Evolutionary conservation across 2,797 vertebrate genomes (phyloP), one percentile per base, ranked within the genome.

Genomic region (Amniataba percoides): DNA sequence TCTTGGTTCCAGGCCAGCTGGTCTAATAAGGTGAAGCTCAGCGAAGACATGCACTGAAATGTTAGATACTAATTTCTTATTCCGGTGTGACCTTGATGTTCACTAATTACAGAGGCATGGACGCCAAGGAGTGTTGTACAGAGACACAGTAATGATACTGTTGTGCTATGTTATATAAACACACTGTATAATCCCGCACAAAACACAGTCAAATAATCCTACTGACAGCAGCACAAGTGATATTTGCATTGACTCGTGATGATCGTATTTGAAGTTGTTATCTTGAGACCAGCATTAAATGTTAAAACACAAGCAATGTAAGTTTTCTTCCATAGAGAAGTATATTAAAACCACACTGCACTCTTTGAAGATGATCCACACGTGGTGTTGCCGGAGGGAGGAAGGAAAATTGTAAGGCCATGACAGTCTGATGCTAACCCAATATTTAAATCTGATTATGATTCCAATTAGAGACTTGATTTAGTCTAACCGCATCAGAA

Each of bases 401-500:
- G 65, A 55, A 39, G 65, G 65, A 40, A 77, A 63, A 79, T 82
- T 80, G 42, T 74, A 68, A 77, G 71, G 78, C 59, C 49, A 49
- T 16, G 7, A 66, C 78, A 74, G 71, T 48, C 51, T 77, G 78
- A 82, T 43, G 39, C 60, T 61, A 81, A 80, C 82, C 78, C 67
- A 71, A 65, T 83, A 71, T 83, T 90, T 85, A 84, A 87, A 81
- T 81, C 66, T 77, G 77, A 90, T 86, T 85, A 69, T 65, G 68
- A 86, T 77, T 81, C 69, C 63, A 90, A 87, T 89, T 85, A 87
- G 40, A 91, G 88, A 76, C 77, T 62, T 11, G 58, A 74, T 83
- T 70, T 53, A 60, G 51, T 59, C 5, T 3, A 63, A 80, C 81
- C 88, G 85, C 90, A 91, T 85, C 48, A 89, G 15, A 82, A 63